Base-by-base conservation (phyloP, 2,113 vertebrate genomes). In the Atrichornis clamosus region DNA sequence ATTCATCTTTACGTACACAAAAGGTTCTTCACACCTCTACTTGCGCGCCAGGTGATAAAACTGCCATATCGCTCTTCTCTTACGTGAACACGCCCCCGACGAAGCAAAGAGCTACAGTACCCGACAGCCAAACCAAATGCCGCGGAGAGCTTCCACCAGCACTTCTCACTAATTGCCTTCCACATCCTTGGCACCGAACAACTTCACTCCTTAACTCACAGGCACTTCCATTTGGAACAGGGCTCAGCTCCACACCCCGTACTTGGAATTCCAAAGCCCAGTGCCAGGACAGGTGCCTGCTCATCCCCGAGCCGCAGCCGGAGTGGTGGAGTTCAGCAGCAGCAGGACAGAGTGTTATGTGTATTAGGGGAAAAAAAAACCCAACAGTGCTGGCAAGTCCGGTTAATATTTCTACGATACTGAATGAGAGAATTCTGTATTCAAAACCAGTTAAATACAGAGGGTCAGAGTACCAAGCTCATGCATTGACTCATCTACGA, bases 261-360 rank as follows among this genome's bases (percentile, higher is more conserved):
- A 7, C 4, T 20, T 6, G 14, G 18, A 32, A 3, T 72, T 21
- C 18, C n/a, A 3, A 8, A 39, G 15, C 10, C 5, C 28, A 13
- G 28, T 0, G 9, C 37, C 22, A 8, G 42, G 20, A 22, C 13
- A 15, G 35, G 4, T 13, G 46, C 50, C 8, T 14, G 15, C 17
- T 6, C 10, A 12, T 3, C 2, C 2, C 50, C 0, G 0, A 28
- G n/a, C 28, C 26, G 16, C 84, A 13, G 2, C 30, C 1, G 0
- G 3, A 39, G 24, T 0, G 4, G 3, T 4, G 22, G 65, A 62
- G 49, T 2, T 3, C 59, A 78, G 41, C 46, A 82, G 33, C 76
- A 39, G 47, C 17, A 19, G 21, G 13, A 32, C 55, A 49, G 3
- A 49, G 3, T 1, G 8, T 23, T 14, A 26, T 0, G 7, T 3